A percentile compares a stretch with the other conserved stretches of the same genome.
phyloP scores from a whole-genome alignment of 2,797 vertebrate species.

The Sebastes matsubarae region DNA sequence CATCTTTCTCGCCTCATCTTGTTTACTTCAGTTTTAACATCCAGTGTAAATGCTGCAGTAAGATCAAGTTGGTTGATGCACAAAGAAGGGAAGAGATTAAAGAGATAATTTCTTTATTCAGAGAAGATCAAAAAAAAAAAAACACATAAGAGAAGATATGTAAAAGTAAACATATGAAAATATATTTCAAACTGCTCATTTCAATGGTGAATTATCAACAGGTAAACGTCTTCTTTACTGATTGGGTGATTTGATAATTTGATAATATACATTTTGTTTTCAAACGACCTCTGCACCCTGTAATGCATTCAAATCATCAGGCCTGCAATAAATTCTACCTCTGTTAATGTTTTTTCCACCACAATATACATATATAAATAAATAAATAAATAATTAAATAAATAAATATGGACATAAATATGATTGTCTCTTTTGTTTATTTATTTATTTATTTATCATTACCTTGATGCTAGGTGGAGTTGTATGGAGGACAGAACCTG shows the following conservation, averaged over 20 bases:
- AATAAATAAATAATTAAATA: too few relatives aligned
- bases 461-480: not conserved
- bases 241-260: not conserved
- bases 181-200: not conserved
- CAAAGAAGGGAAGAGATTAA: not conserved
- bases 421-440: too few relatives aligned
- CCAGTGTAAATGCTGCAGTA: not conserved
- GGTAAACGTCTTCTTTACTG: too few relatives aligned
- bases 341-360: not conserved
- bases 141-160: not conserved
- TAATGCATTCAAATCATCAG: not conserved
- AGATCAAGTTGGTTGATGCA: not conserved
- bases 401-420: too few relatives aligned
- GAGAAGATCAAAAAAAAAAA: accelerated
- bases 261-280: not conserved
- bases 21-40: not conserved
- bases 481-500: too few relatives aligned
- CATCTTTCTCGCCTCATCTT: not conserved
- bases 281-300: not conserved
- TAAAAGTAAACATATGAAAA: not conserved
- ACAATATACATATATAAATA: not conserved
- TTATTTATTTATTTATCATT: not conserved
- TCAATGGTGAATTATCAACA: not conserved
- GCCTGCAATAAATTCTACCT: not conserved
- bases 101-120: not conserved